A percentile compares a stretch with the other conserved stretches of the same genome.
These are phyloP conservation scores for Halictus quadricinctus DNA, from an alignment of 2,888 invertebrate species.

Conservation along the genomic window DNA sequence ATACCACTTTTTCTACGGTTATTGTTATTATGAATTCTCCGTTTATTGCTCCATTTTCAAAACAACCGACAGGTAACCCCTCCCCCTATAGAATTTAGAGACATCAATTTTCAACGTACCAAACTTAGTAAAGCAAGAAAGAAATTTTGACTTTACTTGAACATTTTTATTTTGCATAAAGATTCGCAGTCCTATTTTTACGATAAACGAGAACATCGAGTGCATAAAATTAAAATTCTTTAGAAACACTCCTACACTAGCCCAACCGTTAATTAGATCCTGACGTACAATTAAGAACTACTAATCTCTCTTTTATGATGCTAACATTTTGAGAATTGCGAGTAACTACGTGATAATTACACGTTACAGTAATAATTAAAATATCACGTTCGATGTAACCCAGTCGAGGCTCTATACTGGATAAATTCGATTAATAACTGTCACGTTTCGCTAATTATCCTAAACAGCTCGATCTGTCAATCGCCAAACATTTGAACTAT, in stretches of 20 bases:
- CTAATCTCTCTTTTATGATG: neutral
- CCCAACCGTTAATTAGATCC: neutral
- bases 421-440: slow-evolving; percentile 6
- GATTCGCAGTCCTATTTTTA: neutral
- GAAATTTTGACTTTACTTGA: neutral
- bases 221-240: slow-evolving; percentile 3
- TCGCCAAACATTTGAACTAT: neutral
- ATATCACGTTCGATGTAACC: neutral
- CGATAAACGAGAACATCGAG: neutral
- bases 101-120: too few relatives aligned
- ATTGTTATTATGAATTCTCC: neutral
- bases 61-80: neutral
- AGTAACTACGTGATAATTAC: neutral
- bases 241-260: neutral
- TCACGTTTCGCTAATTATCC: neutral
- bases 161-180: neutral
- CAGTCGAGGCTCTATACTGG: neutral
- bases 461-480: neutral
- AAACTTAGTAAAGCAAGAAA: too few relatives aligned
- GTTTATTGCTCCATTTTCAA: neutral
- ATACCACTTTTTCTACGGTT: neutral
- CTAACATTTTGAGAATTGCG: neutral
- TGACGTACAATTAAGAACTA: neutral
- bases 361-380: neutral
- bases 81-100: neutral